Evolutionary conservation across 35 echinoderm and acorn worm species (phyloP).

Genomic region (Amphiura filiformis): DNA sequence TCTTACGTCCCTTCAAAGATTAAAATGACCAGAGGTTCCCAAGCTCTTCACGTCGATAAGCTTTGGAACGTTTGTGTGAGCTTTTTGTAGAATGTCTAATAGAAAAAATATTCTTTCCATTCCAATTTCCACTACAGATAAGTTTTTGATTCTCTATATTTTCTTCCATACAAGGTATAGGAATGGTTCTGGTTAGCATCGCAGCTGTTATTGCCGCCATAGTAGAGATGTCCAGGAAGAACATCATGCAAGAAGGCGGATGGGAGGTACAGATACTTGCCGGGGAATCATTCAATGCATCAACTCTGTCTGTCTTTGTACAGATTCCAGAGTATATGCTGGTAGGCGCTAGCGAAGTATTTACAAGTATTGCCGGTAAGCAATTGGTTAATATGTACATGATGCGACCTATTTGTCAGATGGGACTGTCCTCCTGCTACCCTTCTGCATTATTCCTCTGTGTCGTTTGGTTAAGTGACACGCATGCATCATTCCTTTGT

Average conservation of each 20-base stretch:
- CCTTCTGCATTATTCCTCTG: too few relatives aligned
- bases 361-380: slow-evolving; percentile 80
- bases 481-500: too few relatives aligned
- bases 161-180: slow-evolving; percentile 77
- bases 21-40: background rate
- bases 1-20: background rate
- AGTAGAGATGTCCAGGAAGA: slow-evolving; percentile 68
- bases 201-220: slow-evolving; percentile 62
- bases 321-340: slow-evolving; percentile 85
- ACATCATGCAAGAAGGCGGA: slow-evolving; percentile 32
- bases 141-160: background rate
- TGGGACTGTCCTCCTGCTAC: too few relatives aligned
- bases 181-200: slow-evolving; percentile 66
- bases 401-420: too few relatives aligned
- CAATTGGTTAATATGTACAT: too few relatives aligned
- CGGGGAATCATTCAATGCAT: slow-evolving; percentile 55
- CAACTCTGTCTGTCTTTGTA: slow-evolving; percentile 58
- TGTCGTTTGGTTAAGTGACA: too few relatives aligned
- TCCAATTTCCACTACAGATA: background rate
- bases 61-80: background rate
- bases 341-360: slow-evolving; percentile 87
- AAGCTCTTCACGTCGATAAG: background rate
- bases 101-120: background rate
- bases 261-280: slow-evolving; percentile 35
- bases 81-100: background rate